phyloP scores from a whole-genome alignment of 2,888 invertebrate genomes.

The Papilio elwesi region DNA sequence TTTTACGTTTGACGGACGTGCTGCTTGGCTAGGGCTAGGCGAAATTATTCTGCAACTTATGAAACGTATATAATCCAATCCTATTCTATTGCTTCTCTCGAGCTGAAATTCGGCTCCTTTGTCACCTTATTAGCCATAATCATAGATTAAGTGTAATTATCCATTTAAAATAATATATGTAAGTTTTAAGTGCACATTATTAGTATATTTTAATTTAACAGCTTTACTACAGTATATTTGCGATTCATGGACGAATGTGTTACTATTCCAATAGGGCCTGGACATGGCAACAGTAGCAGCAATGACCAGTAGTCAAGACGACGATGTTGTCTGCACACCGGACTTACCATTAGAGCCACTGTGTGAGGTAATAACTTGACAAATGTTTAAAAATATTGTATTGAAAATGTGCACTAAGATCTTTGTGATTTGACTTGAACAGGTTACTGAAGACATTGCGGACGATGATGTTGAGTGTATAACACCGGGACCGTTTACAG shows the following conservation, averaged over 20 bases:
- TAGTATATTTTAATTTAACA: not conserved
- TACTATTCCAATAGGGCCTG: slow-evolving; percentile 62
- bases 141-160: too few species aligned
- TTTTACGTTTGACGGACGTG: too few species aligned
- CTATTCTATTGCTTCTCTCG: too few species aligned
- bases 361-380: slow-evolving; percentile 66
- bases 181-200: not conserved
- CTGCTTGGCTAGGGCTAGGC: too few species aligned
- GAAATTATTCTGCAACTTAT: too few species aligned
- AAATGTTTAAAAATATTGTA: not conserved
- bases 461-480: slow-evolving; percentile 81
- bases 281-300: slow-evolving; percentile 66
- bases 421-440: slow-evolving; percentile 37
- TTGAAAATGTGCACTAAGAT: not conserved
- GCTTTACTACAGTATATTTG: not conserved
- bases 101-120: too few species aligned
- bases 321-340: slow-evolving; percentile 86
- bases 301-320: slow-evolving; percentile 59
- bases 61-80: too few species aligned
- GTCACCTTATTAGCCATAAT: too few species aligned
- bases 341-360: slow-evolving; percentile 81
- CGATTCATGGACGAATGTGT: slow-evolving; percentile 3
- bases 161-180: too few species aligned
- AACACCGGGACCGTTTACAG: slow-evolving; percentile 68
- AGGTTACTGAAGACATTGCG: slow-evolving; percentile 75